These are phyloP conservation scores for Tachycineta bicolor DNA, from an alignment of 2,113 vertebrate genomes.

Conservation along the genomic window DNA sequence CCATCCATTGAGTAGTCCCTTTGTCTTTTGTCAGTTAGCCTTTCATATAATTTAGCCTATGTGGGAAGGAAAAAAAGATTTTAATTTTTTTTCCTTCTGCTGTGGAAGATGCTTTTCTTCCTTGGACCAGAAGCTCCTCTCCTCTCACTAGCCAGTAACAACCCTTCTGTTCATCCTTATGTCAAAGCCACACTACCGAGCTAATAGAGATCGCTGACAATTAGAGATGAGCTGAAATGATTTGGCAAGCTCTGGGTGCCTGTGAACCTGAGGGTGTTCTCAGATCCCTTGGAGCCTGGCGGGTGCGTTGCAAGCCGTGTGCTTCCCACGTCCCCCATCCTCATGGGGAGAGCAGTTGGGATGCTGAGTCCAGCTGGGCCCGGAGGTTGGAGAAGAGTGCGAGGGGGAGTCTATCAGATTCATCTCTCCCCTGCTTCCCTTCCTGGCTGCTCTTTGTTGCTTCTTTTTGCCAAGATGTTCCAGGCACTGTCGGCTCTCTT, in stretches of 20 bases:
- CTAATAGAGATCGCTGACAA: conserved; percentile 73
- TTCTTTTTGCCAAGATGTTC: conserved; percentile 21
- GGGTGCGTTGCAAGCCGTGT: not conserved
- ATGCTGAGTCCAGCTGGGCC: conserved; percentile 21
- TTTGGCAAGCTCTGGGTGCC: not conserved
- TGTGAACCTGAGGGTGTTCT: conserved; percentile 28
- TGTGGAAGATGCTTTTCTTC: conserved; percentile 61
- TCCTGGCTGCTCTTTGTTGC: conserved; percentile 19
- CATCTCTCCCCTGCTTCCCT: not conserved
- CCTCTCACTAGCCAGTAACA: conserved; percentile 76
- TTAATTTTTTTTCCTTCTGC: conserved; percentile 51
- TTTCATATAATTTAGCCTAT: not conserved
- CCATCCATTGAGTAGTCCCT: not conserved
- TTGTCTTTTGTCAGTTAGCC: not conserved
- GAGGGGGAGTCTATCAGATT: conserved; percentile 28
- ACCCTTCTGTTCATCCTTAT: conserved; percentile 80
- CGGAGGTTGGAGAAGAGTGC: not conserved
- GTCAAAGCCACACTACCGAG: conserved; percentile 68
- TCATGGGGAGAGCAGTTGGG: conserved; percentile 20
- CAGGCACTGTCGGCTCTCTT: conserved; percentile 28
- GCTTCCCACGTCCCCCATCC: not conserved
- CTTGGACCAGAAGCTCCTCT: conserved; percentile 74
- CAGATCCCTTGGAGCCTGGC: not conserved
- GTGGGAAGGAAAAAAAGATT: not conserved
- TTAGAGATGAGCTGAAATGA: conserved; percentile 51